Conservation (phyloP, 2,113 vertebrate genomes). For the Poicephalus meyeri region DNA sequence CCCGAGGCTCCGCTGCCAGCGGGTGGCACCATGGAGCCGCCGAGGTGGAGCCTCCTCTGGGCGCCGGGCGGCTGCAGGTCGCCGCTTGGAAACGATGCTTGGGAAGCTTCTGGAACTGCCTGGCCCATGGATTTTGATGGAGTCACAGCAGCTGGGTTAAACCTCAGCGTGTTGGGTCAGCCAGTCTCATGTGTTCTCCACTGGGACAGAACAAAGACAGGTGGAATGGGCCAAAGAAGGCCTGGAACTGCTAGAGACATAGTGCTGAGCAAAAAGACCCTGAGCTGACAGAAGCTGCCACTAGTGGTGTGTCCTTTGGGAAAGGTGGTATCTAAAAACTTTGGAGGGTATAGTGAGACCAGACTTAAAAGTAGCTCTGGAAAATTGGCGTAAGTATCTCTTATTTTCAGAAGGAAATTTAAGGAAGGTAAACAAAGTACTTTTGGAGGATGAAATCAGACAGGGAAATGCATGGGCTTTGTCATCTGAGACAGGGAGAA, state of each 20-base stretch:
- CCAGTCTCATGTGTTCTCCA: no score
- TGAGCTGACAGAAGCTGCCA: not conserved
- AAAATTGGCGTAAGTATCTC: no score
- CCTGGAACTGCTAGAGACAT: not conserved
- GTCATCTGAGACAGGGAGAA: not conserved
- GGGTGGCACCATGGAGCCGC: not conserved
- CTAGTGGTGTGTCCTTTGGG: not conserved
- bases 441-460: not conserved
- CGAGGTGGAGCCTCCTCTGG: not conserved
- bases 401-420: not conserved
- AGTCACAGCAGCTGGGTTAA: not conserved
- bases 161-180: not conserved
- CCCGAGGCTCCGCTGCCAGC: not conserved
- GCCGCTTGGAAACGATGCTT: fast-evolving
- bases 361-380: not conserved
- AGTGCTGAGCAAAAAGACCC: not conserved
- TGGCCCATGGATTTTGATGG: fast-evolving
- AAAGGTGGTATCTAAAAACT: not conserved
- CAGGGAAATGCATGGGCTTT: not conserved
- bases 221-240: not conserved
- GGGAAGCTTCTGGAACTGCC: not conserved
- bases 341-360: no score
- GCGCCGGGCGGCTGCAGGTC: no score
- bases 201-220: not conserved
- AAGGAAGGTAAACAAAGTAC: not conserved